Conservation (phyloP, 2,113 vertebrate species). For the Atrichornis clamosus region DNA sequence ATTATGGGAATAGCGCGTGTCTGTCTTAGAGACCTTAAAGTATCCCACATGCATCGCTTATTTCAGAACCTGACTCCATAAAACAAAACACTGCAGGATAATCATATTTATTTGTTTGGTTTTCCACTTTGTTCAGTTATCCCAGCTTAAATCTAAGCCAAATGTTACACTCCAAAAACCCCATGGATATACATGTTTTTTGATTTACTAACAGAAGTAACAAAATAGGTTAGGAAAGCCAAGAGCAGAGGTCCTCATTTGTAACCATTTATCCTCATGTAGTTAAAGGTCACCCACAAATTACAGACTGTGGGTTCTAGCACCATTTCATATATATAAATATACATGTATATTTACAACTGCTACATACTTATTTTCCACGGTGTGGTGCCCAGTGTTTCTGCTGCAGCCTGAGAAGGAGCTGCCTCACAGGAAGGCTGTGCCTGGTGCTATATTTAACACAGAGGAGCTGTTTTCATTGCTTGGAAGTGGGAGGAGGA, state of each 20-base stretch:
- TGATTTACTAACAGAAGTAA: slow-evolving; percentile 47
- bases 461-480: background rate
- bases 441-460: background rate
- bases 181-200: slow-evolving; percentile 19
- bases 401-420: background rate
- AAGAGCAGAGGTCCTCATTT: slow-evolving; percentile 44
- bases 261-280: slow-evolving; percentile 5
- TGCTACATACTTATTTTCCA: slow-evolving; percentile 40
- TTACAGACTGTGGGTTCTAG: slow-evolving; percentile 33
- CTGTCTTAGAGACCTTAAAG: background rate
- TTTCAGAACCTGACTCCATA: slow-evolving; percentile 6
- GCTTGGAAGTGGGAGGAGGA: background rate
- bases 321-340: background rate
- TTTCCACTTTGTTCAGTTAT: slow-evolving; percentile 51
- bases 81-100: slow-evolving; percentile 20
- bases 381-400: slow-evolving; percentile 24
- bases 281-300: slow-evolving; percentile 65
- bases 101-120: slow-evolving; percentile 54
- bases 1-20: background rate
- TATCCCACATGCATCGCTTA: background rate
- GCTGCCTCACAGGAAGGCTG: background rate
- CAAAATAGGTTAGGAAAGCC: slow-evolving; percentile 21
- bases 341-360: background rate
- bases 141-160: slow-evolving; percentile 64
- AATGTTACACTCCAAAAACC: slow-evolving; percentile 40